Evolutionary conservation across 2,888 invertebrate species (phyloP).

Genomic region (Nemotelus pantherinus): DNA sequence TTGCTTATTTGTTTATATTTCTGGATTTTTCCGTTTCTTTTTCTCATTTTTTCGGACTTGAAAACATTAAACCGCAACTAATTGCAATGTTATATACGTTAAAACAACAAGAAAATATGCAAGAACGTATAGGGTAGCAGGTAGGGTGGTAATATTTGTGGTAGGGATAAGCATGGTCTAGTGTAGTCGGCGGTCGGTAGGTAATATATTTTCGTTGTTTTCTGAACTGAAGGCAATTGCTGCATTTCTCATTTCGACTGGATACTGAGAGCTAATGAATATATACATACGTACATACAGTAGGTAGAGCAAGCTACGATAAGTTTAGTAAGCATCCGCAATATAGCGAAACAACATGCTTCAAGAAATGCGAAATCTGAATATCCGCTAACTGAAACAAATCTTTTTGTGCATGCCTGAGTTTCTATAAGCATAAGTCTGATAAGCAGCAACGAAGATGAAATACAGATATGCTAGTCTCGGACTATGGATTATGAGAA

Average conservation of each 20-base stretch:
- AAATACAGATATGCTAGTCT: too few relatives aligned
- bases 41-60: conserved; percentile 41
- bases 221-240: conserved; percentile 30
- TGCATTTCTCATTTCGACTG: conserved; percentile 33
- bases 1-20: conserved; percentile 38
- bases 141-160: neutral
- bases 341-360: conserved; percentile 16
- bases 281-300: neutral
- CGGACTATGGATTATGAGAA: too few relatives aligned
- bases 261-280: conserved; percentile 1
- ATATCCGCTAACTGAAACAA: neutral
- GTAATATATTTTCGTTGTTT: conserved; percentile 25
- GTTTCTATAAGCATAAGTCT: too few relatives aligned
- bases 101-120: conserved; percentile 43
- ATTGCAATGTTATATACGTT: conserved; percentile 48
- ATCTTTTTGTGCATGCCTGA: neutral
- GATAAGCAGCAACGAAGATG: too few relatives aligned
- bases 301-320: neutral
- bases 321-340: conserved; percentile 30
- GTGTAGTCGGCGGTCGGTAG: conserved; percentile 1
- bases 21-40: conserved; percentile 31
- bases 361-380: conserved; percentile 25
- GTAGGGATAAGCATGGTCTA: conserved; percentile 26
- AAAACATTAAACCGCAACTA: conserved; percentile 49
- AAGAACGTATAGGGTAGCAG: conserved; percentile 8